A percentile compares a stretch with the other conserved stretches of the same genome.
phyloP scores from a whole-genome alignment of 2,113 vertebrate species.

The Poeciliopsis retropinna region DNA sequence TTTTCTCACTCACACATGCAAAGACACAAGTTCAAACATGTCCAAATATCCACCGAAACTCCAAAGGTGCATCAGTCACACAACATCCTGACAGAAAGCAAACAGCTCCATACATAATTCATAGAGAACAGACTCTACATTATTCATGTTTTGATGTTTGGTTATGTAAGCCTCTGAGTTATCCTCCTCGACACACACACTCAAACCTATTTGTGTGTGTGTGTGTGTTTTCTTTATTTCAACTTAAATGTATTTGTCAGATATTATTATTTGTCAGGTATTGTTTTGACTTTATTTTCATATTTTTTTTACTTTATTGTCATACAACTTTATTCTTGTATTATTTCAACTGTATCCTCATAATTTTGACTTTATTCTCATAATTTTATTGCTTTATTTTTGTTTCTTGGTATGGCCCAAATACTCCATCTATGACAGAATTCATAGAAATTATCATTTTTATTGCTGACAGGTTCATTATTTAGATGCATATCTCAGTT shows the following conservation, averaged over 20 bases:
- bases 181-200: not conserved
- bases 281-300: too few species aligned
- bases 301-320: too few species aligned
- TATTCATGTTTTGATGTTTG: slow-evolving; percentile 50
- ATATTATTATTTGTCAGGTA: too few species aligned
- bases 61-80: not conserved
- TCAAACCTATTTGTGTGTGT: not conserved
- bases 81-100: not conserved
- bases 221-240: not conserved
- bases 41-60: slow-evolving; percentile 18
- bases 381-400: too few species aligned
- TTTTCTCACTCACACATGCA: not conserved
- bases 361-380: too few species aligned
- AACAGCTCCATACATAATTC: slow-evolving; percentile 43
- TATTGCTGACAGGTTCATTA: too few species aligned
- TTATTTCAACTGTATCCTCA: too few species aligned
- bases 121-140: slow-evolving; percentile 37
- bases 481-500: too few species aligned
- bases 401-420: too few species aligned
- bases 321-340: too few species aligned
- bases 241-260: slow-evolving; percentile 1
- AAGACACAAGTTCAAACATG: slow-evolving; percentile 7
- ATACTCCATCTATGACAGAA: too few species aligned
- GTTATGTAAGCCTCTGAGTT: slow-evolving; percentile 42
- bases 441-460: too few species aligned